phyloP scores from a whole-genome alignment of 2,797 vertebrate genomes.

The Echeneis naucrates region DNA sequence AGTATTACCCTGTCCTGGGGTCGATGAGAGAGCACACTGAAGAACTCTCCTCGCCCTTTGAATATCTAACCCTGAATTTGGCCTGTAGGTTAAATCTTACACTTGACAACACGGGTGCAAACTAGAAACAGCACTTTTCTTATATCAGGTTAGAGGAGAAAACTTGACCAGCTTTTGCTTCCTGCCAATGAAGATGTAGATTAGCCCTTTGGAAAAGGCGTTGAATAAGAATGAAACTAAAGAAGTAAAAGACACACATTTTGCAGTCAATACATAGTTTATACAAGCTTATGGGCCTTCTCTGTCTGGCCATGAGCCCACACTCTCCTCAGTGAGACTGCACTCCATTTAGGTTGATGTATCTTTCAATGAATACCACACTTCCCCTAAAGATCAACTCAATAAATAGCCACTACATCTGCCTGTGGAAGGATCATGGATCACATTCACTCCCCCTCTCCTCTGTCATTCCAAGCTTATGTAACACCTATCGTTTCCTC shows the following conservation, averaged over 20 bases:
- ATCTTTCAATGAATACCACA: constrained; percentile 63
- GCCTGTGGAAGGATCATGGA: constrained; percentile 80
- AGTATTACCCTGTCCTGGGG: constrained; percentile 71
- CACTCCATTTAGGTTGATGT: constrained; percentile 51
- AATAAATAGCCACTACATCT: constrained; percentile 83
- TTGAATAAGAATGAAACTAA: constrained; percentile 66
- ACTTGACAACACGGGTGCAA: background rate
- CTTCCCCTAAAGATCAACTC: constrained; percentile 67
- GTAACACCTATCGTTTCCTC: constrained; percentile 48
- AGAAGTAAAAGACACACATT: constrained; percentile 42
- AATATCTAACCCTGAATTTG: constrained; percentile 31
- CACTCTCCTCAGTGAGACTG: constrained; percentile 13
- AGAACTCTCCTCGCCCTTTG: constrained; percentile 53
- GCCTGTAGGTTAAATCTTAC: background rate
- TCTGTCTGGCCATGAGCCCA: constrained; percentile 52
- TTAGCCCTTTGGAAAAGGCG: constrained; percentile 84
- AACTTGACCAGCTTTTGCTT: constrained; percentile 1
- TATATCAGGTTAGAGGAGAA: background rate
- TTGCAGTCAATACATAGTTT: constrained; percentile 38
- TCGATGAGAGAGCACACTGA: constrained; percentile 71
- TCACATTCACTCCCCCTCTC: constrained; percentile 75
- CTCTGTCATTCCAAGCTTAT: constrained; percentile 79
- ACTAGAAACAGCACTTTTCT: background rate
- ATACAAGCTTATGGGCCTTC: constrained; percentile 47
- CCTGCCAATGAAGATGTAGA: constrained; percentile 81